These are phyloP conservation scores for Muraenolepis orangiensis DNA, from an alignment of 2,797 vertebrate species.

Conservation along the genomic window DNA sequence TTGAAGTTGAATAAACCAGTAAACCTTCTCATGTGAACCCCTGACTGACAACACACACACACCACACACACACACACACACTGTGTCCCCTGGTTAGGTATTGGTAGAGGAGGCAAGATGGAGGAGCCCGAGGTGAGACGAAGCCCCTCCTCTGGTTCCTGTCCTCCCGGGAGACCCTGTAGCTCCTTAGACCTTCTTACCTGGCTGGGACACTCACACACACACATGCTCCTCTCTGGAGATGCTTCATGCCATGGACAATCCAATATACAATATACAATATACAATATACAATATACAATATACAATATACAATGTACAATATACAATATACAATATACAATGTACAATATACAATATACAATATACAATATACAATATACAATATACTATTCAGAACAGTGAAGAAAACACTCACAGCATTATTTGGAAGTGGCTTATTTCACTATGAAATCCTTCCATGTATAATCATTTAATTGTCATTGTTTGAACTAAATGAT, in stretches of 20 bases:
- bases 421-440: background rate
- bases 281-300: background rate
- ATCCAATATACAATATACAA: background rate
- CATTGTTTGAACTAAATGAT: background rate
- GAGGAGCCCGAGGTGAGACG: constrained; percentile 41
- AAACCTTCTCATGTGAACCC: too few relatives aligned
- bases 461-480: background rate
- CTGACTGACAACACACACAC: constrained; percentile 16
- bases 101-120: constrained; percentile 49
- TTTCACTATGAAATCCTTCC: background rate
- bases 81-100: constrained; percentile 28
- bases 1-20: background rate
- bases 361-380: background rate
- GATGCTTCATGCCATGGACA: too few relatives aligned
- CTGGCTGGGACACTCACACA: constrained; percentile 30
- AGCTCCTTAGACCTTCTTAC: constrained; percentile 41
- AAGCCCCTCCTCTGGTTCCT: constrained; percentile 45
- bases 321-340: background rate
- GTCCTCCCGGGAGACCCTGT: constrained; percentile 40
- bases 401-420: background rate
- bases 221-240: constrained; percentile 35
- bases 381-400: background rate
- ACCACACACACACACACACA: constrained; percentile 28
- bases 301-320: background rate
- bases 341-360: background rate